Evolutionary conservation across 2,797 vertebrate species (phyloP).

Genomic region (Poeciliopsis infans): DNA sequence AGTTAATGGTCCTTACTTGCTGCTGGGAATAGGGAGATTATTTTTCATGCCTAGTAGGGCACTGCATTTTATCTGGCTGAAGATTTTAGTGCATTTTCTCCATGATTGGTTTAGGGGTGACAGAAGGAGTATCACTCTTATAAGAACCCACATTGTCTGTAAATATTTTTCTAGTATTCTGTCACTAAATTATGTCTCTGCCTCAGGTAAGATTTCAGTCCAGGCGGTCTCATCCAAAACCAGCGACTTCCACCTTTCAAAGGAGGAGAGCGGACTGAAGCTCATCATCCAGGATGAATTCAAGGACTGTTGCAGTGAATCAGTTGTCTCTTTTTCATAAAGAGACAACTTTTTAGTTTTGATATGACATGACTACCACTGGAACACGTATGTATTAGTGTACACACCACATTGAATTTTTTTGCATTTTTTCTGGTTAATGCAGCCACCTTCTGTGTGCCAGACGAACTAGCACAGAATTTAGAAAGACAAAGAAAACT

Average conservation of each 20-base stretch:
- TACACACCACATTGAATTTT: no score
- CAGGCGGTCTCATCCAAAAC: slow-evolving; percentile 4
- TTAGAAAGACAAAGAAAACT: background rate
- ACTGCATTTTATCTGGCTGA: background rate
- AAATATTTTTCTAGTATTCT: background rate
- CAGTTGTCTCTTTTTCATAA: background rate
- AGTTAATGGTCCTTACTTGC: background rate
- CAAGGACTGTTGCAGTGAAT: background rate
- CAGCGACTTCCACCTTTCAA: slow-evolving; percentile 63
- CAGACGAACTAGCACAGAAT: background rate
- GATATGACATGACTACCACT: background rate
- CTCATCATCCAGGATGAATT: slow-evolving; percentile 37
- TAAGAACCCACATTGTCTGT: background rate
- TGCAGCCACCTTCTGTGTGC: background rate
- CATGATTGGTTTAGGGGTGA: background rate
- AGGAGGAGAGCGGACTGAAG: slow-evolving; percentile 69
- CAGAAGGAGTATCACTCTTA: background rate
- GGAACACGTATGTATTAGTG: background rate
- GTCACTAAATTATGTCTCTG: slow-evolving; percentile 6
- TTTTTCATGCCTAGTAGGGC: background rate
- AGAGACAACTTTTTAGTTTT: background rate
- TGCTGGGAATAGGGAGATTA: background rate
- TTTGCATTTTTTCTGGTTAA: background rate
- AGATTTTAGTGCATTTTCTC: background rate
- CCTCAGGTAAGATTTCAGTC: slow-evolving; percentile 38